Evolutionary conservation across 2,888 invertebrate genomes (phyloP), one percentile per base, ranked within the genome.

Genomic region (Xanthia icteritia): DNA sequence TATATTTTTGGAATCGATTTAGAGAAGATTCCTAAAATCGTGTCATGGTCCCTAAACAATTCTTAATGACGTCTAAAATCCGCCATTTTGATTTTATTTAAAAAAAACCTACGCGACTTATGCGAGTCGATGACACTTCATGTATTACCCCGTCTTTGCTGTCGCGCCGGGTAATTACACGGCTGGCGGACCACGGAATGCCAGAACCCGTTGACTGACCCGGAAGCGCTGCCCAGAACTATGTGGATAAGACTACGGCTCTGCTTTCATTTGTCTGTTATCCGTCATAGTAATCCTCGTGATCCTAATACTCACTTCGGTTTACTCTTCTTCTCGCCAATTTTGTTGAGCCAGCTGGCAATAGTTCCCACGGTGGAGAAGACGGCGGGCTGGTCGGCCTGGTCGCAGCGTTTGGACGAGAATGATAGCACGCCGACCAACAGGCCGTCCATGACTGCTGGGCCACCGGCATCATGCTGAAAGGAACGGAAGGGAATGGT

Each of bases 401-500:
- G 85, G 89, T 96, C 96, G 86, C 96, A 96, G 27, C 95, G 93
- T 76, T 93, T 94, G 17, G 96, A 91, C 0, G 96, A 96, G 89
- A 96, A 96, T 1, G 96, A 96, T 15, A 96, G 91, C 69, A 96
- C 91, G 3, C 96, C 96, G 0, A 95, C 86, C 17, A 96, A 82
- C 3, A 81, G 3, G 1, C 93, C 94, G 80, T 94, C 92, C 91
- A 95, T 89, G 11, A 96, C 84, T 0, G 96, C 96, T 17, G 96
- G 96, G 0, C 96, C 96, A 5, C 96, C 96, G 0, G 96, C 96
- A 79, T 96, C 96, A 76, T 96, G 96, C 96, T 96, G 86, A 1
- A 45, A 68, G 39, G 11, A 70, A 64, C n/a, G 13, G 39, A 51
- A 64, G 20, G 48, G 17, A 17, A 39, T 27, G n/a, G 8, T 45